Conservation (phyloP, 2,888 invertebrate species). For the Halictus ligatus region DNA sequence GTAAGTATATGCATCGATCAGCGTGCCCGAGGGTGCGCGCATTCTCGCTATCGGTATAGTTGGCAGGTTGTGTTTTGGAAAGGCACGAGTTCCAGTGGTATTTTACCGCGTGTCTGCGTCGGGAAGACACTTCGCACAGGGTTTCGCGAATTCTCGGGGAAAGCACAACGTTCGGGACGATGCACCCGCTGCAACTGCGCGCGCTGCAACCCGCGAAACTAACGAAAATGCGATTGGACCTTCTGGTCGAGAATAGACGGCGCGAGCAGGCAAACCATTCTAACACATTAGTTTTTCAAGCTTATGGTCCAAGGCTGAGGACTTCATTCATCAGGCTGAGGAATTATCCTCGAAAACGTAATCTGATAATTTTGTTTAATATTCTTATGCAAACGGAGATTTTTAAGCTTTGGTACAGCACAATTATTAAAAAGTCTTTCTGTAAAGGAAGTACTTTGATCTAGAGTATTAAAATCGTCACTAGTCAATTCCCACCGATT, state of each 20-base stretch:
- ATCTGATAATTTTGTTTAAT: not conserved
- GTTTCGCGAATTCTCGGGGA: constrained; percentile 55
- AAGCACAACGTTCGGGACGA: not conserved
- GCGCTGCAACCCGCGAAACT: not conserved
- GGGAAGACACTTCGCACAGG: constrained; percentile 66
- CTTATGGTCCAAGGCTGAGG: too few species aligned
- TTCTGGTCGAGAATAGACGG: too few species aligned
- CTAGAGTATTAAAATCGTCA: too few species aligned
- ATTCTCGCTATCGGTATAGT: constrained; percentile 33
- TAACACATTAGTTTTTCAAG: not conserved
- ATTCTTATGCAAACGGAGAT: not conserved
- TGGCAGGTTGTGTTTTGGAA: constrained; percentile 76
- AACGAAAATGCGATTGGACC: not conserved
- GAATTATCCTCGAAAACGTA: too few species aligned
- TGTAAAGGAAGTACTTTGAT: too few species aligned
- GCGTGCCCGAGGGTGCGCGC: constrained; percentile 60
- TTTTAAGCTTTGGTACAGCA: not conserved
- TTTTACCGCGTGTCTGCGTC: constrained; percentile 46
- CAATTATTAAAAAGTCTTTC: not conserved
- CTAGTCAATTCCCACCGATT: too few species aligned
- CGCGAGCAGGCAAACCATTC: not conserved
- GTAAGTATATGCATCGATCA: constrained; percentile 40
- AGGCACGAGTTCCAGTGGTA: constrained; percentile 79
- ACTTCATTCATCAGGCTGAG: too few species aligned
- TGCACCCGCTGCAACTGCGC: not conserved